Evolutionary conservation across 2,797 vertebrate species (phyloP), one percentile per base, ranked within the genome.

Genomic region (Muscicapa comitata): DNA sequence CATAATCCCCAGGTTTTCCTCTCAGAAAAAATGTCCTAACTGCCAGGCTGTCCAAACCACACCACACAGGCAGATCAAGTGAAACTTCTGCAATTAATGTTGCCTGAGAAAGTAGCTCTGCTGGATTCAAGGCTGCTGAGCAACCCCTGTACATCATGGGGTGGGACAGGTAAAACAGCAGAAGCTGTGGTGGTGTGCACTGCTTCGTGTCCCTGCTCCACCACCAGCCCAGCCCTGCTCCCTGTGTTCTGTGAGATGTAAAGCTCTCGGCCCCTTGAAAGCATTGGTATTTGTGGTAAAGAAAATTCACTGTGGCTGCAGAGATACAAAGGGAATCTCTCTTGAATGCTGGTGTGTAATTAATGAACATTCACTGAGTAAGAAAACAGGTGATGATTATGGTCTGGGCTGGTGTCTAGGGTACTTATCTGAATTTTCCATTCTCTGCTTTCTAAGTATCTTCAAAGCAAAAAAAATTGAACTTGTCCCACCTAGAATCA

Each of bases 141-240:
- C 73, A 54, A 15, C 33, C 19, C 33, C 19, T 70, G 28, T 54
- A 17, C 1, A 0, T 43, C 1, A 0, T 38, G 3, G 19, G 10
- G 18, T 50, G 23, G 31, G 31, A 70, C 26, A 43, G 19, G 29
- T 68, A 21, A 62, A 77, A 43, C 4, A 50, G 68, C 35, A 88
- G 54, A 78, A 72, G 35, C 31, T 76, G 25, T 28, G 43, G 31
- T 31, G 42, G 13, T 50, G 28, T 54, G 43, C 63, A 16, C 29
- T 66, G 68, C 68, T 53, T 70, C 0, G 0, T 33, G 47, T 62
- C 45, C 37, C 50, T 71, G 58, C 35, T 72, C 47, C 25, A 43
- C 54, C 47, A 57, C 25, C 54, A 90, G 25, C 42, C 28, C 24
- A 57, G 58, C 47, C 20, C 38, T 26, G 18, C 38, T 76, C 10